Base-by-base conservation (phyloP, 2,113 vertebrate species). In the Ptychochromis oligacanthus region DNA sequence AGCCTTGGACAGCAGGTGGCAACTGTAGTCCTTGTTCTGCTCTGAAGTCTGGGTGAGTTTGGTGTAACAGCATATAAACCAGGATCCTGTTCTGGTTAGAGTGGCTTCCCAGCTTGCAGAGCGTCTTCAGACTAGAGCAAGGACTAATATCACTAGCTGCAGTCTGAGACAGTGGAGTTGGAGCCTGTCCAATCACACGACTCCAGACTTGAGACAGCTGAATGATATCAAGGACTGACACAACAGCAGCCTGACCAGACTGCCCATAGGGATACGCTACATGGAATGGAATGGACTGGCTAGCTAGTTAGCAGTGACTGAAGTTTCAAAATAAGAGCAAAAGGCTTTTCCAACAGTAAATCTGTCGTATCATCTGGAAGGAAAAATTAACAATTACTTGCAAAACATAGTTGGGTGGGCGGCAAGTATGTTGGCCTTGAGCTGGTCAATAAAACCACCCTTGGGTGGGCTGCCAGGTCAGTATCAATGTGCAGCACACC, bases 351-450 rank as follows among this genome's bases (percentile, higher is more conserved):
- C 24, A 28, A 46, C 40, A 46, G 40, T 46, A 1, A 1, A 15
- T 26, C 14, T 26, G 22, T 46, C 46, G 40, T 67, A 22, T 40
- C 1, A 18, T 12, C 1, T 67, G 40, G 22, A 14, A 18, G 24
- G 22, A 18, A 18, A 67, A 46, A 46, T 26, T 0, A 67, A 46
- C n/a, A 67, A 18, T 46, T 46, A 67, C 26, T 67, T 26, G 64
- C 38, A 67, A 46, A 46, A 67, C 10, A 11, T 46, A 0, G 22
- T 26, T 0, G 0, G 0, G 38, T 67, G 62, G 38, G 46, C 26
- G 10, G 22, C 22, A 67, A 13, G 22, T 46, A 46, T 67, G 22
- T 46, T 46, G 22, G 5, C 24, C 38, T 46, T 4, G 38, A 67
- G 22, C 38, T 26, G 38, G 38, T 8, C 43, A 67, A 67, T 15